A percentile compares a stretch with the other conserved stretches of the same genome.
Conservation (phyloP, 2,888 invertebrate species). For the Pandemis cinnamomeana region DNA sequence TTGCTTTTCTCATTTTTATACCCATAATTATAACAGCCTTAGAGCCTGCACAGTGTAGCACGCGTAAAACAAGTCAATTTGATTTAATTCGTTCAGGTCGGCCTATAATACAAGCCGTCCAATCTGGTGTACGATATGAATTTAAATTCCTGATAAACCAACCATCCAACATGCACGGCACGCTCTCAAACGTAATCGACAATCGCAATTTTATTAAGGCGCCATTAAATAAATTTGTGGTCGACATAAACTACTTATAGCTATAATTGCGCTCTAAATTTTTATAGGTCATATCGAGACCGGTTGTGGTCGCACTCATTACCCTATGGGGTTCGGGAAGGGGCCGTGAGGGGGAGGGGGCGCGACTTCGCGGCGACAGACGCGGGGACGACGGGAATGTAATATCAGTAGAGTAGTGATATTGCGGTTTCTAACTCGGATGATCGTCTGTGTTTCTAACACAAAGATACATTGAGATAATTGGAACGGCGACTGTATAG, state of each 20-base stretch:
- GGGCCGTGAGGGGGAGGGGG: slow-evolving; percentile 53
- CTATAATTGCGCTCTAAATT: slow-evolving; percentile 73
- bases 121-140: slow-evolving; percentile 13
- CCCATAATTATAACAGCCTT: slow-evolving; percentile 14
- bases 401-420: slow-evolving; percentile 80
- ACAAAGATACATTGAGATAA: slow-evolving; percentile 40
- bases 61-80: background rate
- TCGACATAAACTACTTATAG: slow-evolving; percentile 55
- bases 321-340: slow-evolving; percentile 70
- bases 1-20: slow-evolving; percentile 10
- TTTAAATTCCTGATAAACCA: slow-evolving; percentile 21
- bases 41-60: background rate
- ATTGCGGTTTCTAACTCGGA: slow-evolving; percentile 78
- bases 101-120: slow-evolving; percentile 8
- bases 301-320: slow-evolving; percentile 76
- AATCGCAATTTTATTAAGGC: slow-evolving; percentile 34
- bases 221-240: slow-evolving; percentile 13
- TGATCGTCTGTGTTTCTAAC: slow-evolving; percentile 61
- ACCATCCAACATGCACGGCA: slow-evolving; percentile 16
- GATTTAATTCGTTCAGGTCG: background rate
- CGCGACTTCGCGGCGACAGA: slow-evolving; percentile 75
- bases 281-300: slow-evolving; percentile 77
- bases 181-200: slow-evolving; percentile 8
- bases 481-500: slow-evolving; percentile 15
- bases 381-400: slow-evolving; percentile 67